Evolutionary conservation across 2,797 vertebrate genomes (phyloP).

Genomic region (Varecia variegata): DNA sequence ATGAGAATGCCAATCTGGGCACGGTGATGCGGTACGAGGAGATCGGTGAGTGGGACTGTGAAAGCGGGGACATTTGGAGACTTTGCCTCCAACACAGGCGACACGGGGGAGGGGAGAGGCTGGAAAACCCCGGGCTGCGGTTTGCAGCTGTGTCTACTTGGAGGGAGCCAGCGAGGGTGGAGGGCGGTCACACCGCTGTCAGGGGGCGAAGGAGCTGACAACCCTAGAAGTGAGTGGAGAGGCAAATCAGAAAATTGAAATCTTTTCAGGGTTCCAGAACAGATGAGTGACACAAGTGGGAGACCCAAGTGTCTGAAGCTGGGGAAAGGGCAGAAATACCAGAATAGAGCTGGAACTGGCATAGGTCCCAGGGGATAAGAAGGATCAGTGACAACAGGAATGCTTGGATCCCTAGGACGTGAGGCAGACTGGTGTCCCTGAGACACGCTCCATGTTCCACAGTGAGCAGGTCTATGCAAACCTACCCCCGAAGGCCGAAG

Average conservation of each 20-base stretch:
- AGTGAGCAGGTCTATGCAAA: background rate
- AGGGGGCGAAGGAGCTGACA: background rate
- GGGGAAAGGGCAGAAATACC: background rate
- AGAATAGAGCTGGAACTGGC: background rate
- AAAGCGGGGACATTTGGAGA: background rate
- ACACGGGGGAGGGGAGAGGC: background rate
- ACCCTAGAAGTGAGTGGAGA: background rate
- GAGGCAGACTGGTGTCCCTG: background rate
- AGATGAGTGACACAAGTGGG: background rate
- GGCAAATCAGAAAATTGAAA: background rate
- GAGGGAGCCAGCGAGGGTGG: background rate
- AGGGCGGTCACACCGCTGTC: background rate
- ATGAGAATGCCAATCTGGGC: constrained; percentile 98
- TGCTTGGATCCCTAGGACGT: background rate
- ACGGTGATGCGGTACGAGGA: constrained; percentile 97
- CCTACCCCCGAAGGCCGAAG: background rate
- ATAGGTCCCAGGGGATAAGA: background rate
- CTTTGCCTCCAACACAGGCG: background rate
- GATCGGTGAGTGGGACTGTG: constrained; percentile 91
- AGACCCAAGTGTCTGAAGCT: background rate
- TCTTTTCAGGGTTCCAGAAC: background rate
- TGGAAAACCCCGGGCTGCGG: background rate
- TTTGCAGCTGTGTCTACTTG: background rate
- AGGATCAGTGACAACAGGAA: background rate
- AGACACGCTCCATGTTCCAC: background rate